Evolutionary conservation across 2,888 invertebrate species (phyloP).

Genomic region (Apamea monoglypha): DNA sequence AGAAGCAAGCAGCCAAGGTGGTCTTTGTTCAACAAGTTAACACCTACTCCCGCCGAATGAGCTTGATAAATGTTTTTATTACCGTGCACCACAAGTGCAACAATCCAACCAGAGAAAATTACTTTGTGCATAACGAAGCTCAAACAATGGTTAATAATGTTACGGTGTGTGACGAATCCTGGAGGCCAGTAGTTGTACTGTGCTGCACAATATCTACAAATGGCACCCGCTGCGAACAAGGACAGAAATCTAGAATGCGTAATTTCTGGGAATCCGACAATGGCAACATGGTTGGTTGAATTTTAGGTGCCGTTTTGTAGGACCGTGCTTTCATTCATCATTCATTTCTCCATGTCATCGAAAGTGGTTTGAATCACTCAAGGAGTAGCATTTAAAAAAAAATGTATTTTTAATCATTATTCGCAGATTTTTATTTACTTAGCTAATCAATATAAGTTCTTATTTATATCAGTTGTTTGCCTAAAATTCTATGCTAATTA

Average conservation of each 20-base stretch:
- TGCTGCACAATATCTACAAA: constrained; percentile 65
- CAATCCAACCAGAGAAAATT: constrained; percentile 85
- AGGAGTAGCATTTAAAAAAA: too few species aligned
- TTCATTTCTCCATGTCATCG: neutral
- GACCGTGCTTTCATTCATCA: constrained; percentile 38
- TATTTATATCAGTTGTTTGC: neutral
- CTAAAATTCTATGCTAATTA: constrained; percentile 3
- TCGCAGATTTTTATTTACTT: neutral
- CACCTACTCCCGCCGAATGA: constrained; percentile 75
- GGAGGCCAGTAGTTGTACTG: constrained; percentile 73
- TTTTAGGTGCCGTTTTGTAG: constrained; percentile 4
- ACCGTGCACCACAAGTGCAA: constrained; percentile 79
- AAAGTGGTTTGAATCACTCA: neutral
- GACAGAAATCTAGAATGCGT: constrained; percentile 35
- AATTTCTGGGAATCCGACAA: constrained; percentile 47
- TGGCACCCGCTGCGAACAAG: constrained; percentile 63
- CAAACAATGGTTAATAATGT: constrained; percentile 83
- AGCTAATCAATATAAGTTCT: neutral
- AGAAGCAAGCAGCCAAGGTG: constrained; percentile 75
- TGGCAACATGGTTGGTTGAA: constrained; percentile 1
- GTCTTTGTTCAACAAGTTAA: constrained; percentile 82
- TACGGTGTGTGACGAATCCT: constrained; percentile 83
- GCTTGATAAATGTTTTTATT: constrained; percentile 84
- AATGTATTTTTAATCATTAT: neutral
- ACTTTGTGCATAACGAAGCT: constrained; percentile 81